Conservation (phyloP, 2,888 invertebrate species). For the Branchipolynoe longqiensis region DNA sequence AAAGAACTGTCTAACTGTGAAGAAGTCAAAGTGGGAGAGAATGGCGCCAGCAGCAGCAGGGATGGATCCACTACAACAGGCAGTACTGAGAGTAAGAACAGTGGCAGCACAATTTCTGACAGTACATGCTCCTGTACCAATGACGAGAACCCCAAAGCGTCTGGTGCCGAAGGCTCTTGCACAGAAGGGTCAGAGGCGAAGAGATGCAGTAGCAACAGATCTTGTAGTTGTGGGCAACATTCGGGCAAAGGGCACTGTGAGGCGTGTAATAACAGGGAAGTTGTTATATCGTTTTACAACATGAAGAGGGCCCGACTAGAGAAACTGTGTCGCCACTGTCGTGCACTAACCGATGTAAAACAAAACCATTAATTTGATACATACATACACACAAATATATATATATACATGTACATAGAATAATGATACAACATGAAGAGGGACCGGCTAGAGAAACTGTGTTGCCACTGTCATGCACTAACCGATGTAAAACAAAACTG, state of each 20-base stretch:
- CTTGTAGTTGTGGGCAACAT: not conserved
- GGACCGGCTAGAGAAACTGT: constrained; percentile 18
- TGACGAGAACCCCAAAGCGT: too few relatives aligned
- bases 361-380: too few relatives aligned
- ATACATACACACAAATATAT: too few relatives aligned
- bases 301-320: not conserved
- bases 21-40: too few relatives aligned
- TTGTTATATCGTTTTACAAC: not conserved
- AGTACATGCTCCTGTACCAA: too few relatives aligned
- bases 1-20: too few relatives aligned
- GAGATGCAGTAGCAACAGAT: not conserved
- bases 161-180: not conserved
- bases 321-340: constrained; percentile 29
- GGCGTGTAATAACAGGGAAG: not conserved
- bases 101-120: too few relatives aligned
- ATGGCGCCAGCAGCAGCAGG: too few relatives aligned
- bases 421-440: constrained; percentile 9
- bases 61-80: too few relatives aligned
- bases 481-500: not conserved
- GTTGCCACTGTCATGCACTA: constrained; percentile 4
- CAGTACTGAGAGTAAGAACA: too few relatives aligned
- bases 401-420: too few relatives aligned
- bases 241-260: not conserved
- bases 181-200: not conserved
- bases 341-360: not conserved